Conservation (phyloP, 2,888 invertebrate species). For the Suillia variegata region DNA sequence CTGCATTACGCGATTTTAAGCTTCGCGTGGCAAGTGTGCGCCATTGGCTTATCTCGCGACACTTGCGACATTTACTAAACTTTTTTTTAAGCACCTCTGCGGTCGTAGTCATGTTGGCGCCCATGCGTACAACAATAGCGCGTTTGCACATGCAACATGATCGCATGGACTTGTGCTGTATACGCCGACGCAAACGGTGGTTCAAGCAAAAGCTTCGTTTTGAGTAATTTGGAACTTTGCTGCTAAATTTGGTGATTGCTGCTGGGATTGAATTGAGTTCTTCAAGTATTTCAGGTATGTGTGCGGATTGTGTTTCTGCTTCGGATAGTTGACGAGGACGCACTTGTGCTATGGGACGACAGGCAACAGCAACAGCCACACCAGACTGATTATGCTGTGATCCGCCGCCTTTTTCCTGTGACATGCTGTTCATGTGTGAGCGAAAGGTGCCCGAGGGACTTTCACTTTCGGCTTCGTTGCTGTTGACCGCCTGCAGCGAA, state of each 20-base stretch:
- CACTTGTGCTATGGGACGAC: constrained; percentile 39
- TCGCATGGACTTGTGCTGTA: constrained; percentile 37
- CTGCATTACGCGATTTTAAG: no score
- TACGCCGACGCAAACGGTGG: constrained; percentile 28
- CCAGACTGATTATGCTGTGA: no score
- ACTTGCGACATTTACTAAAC: constrained; percentile 46
- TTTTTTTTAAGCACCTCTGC: no score
- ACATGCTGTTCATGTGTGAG: constrained; percentile 50
- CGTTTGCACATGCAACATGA: constrained; percentile 43
- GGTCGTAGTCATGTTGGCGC: no score
- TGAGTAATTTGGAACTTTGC: background rate
- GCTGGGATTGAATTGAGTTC: no score
- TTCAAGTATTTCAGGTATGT: no score
- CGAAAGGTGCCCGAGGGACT: constrained; percentile 51
- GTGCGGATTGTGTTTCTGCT: background rate
- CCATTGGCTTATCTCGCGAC: constrained; percentile 41
- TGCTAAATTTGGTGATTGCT: background rate
- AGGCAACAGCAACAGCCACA: constrained; percentile 14
- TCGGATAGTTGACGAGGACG: constrained; percentile 27
- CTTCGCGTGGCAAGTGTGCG: constrained; percentile 39
- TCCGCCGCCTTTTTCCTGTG: constrained; percentile 31
- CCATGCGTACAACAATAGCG: constrained; percentile 34
- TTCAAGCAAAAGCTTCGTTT: constrained; percentile 26
- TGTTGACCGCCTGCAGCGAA: constrained; percentile 57
- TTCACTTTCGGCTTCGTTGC: constrained; percentile 56